Base-by-base conservation (phyloP, 1,140 invertebrate species). In the Neodiprion lecontei region DNA sequence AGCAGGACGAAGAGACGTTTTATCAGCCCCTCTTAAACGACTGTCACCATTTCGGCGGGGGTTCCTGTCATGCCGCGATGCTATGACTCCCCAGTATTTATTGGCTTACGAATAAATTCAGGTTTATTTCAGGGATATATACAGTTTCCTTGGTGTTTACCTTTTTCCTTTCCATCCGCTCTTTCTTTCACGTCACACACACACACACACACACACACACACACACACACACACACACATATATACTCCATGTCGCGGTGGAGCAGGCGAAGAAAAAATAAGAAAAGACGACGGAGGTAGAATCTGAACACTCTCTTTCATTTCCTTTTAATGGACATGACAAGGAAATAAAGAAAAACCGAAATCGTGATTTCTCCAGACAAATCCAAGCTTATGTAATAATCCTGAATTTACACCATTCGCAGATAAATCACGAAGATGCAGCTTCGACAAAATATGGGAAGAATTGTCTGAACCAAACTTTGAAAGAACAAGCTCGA, bases 91-190 rank as follows among this genome's bases (percentile, higher is more conserved):
- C 12, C 17, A 23, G 12, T 23, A 23, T 69, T 69, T 69, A 69
- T 69, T 69, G 67, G 67, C 23, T 61, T 7, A 61, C 53, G 53
- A 61, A 69, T 47, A 69, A 69, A 69, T 69, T 69, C 67, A 47
- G 21, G 17, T 21, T 47, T 69, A 69, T 69, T 69, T 69, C 14
- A 12, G 40, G 67, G 21, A 23, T 65, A 65, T 65, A 14, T 65
- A 14, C 12, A 65, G 12, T 14, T 65, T 65, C 12, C 61, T 14
- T 14, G 12, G 17, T 65, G 61, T 65, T 65, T 14, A 65, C 61
- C 12, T 14, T 65, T 65, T 65, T 65, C 61, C 17, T 65, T 14
- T 65, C 17, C 61, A 1, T 65, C 61, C 61, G 17, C 12, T 65
- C 61, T 4, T 17, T 65, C 17, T 14, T 65, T 17, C 12, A 65